Evolutionary conservation across 30 jellyfish, hydroid and myxozoan genomes (phyloP).

Genomic region (Hydractinia echinata): DNA sequence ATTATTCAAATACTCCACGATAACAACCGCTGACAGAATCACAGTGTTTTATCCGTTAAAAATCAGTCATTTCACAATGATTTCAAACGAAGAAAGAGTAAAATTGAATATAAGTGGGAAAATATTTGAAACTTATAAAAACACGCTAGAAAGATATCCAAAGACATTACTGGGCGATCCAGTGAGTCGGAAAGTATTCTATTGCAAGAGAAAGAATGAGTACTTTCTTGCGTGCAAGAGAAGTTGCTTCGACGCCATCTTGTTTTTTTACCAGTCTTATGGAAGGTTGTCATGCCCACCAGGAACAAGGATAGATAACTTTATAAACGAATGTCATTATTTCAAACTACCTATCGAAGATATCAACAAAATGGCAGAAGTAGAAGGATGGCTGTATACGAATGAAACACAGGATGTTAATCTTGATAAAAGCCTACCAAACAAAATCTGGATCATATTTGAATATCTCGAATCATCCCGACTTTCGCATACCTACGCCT

Average conservation of each 20-base stretch:
- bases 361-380: slow-evolving; percentile 47
- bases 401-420: background rate
- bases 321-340: slow-evolving; percentile 70
- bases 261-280: slow-evolving; percentile 78
- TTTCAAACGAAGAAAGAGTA: slow-evolving; percentile 16
- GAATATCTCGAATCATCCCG: slow-evolving; percentile 79
- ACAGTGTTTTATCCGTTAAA: no score
- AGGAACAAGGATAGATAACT: slow-evolving; percentile 48
- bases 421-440: background rate
- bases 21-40: no score
- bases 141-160: slow-evolving; percentile 71
- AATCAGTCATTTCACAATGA: background rate
- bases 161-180: slow-evolving; percentile 63
- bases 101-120: slow-evolving; percentile 67
- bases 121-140: slow-evolving; percentile 62
- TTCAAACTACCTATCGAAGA: slow-evolving; percentile 56
- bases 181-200: slow-evolving; percentile 18
- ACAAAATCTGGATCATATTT: slow-evolving; percentile 50
- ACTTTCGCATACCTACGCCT: slow-evolving; percentile 51
- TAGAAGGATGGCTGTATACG: slow-evolving; percentile 49
- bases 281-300: slow-evolving; percentile 91
- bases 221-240: slow-evolving; percentile 71
- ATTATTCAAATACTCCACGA: no score
- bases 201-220: slow-evolving; percentile 28
- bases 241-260: slow-evolving; percentile 73